phyloP scores from a whole-genome alignment of 1,140 invertebrate species.

The Brachionus manjavacas region DNA sequence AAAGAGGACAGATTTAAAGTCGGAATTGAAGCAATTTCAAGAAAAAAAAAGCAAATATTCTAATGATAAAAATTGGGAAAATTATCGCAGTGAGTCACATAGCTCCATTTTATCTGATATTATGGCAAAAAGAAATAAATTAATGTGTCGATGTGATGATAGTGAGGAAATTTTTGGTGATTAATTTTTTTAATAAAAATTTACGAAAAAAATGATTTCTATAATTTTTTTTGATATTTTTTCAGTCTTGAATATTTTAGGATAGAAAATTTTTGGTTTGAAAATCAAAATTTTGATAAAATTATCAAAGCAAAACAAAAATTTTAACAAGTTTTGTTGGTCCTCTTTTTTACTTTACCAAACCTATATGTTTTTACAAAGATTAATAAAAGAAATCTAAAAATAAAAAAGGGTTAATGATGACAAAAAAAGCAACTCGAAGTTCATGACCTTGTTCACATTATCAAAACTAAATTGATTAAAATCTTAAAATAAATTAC shows the following conservation, averaged over 20 bases:
- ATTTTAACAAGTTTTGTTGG: too few species aligned
- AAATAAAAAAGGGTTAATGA: too few species aligned
- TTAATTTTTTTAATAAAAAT: background rate
- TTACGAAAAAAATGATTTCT: background rate
- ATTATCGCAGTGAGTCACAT: background rate
- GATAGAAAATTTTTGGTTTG: background rate
- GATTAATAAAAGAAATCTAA: too few species aligned
- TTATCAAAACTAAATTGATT: too few species aligned
- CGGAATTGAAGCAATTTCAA: background rate
- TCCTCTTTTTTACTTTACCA: too few species aligned
- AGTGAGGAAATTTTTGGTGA: background rate
- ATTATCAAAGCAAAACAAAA: too few species aligned
- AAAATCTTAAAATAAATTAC: too few species aligned
- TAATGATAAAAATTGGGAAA: background rate
- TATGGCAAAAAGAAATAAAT: background rate
- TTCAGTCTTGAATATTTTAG: too few species aligned
- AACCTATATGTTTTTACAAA: too few species aligned
- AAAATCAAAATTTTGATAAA: too few species aligned
- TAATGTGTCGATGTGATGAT: background rate
- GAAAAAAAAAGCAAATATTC: background rate
- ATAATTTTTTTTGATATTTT: background rate
- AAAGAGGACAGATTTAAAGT: background rate
- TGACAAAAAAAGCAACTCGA: too few species aligned
- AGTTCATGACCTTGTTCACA: too few species aligned
- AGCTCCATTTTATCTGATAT: background rate